These are phyloP conservation scores for Diplodus sargus DNA, from an alignment of 2,797 vertebrate genomes.

Conservation along the genomic window DNA sequence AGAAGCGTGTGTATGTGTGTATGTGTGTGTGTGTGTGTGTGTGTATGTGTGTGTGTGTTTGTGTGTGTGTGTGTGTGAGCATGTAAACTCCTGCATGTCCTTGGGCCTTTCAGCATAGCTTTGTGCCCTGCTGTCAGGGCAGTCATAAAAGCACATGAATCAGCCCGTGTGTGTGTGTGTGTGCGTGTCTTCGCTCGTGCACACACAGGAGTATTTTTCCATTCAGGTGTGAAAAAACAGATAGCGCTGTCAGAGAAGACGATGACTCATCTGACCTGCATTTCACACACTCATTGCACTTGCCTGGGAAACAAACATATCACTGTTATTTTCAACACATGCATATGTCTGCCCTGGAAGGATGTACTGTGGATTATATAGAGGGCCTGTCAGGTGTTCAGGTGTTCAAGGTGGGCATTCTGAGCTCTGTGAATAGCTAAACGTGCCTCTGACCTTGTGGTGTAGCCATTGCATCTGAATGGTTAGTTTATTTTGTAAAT, in stretches of 20 bases:
- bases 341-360: slow-evolving; percentile 15
- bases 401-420: background rate
- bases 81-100: slow-evolving; percentile 62
- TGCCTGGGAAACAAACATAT: slow-evolving; percentile 73
- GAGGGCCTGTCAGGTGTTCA: slow-evolving; percentile 1
- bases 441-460: background rate
- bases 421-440: background rate
- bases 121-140: slow-evolving; percentile 59
- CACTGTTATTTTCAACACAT: slow-evolving; percentile 66
- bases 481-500: background rate
- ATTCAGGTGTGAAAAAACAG: slow-evolving; percentile 75
- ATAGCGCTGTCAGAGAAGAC: slow-evolving; percentile 57
- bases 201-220: slow-evolving; percentile 71
- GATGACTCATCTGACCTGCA: slow-evolving; percentile 79
- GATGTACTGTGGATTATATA: slow-evolving; percentile 10
- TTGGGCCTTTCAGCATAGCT: slow-evolving; percentile 65
- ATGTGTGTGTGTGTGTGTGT: slow-evolving; percentile 23
- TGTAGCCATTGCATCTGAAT: background rate
- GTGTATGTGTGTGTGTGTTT: slow-evolving; percentile 20
- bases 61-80: slow-evolving; percentile 19
- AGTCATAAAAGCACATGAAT: slow-evolving; percentile 64
- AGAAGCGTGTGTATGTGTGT: slow-evolving; percentile 1
- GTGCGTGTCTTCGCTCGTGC: background rate
- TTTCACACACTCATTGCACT: slow-evolving; percentile 72
- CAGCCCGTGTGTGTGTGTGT: slow-evolving; percentile 41